These are phyloP conservation scores for Malachius bipustulatus DNA, from an alignment of 2,888 invertebrate genomes.

Conservation along the genomic window DNA sequence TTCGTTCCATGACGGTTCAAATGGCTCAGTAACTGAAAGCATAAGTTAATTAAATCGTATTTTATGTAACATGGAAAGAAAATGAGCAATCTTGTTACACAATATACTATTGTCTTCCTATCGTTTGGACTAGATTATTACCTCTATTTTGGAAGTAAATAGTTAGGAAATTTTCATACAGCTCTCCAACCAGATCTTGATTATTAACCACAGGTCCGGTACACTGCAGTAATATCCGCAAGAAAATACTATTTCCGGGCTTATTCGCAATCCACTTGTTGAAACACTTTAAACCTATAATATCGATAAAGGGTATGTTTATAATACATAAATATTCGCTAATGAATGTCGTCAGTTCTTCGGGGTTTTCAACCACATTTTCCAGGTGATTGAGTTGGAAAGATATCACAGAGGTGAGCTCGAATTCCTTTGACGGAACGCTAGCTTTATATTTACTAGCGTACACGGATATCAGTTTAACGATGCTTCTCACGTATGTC, in stretches of 20 bases:
- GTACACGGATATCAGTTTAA: conserved; percentile 46
- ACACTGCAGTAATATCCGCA: conserved; percentile 39
- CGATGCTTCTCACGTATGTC: conserved; percentile 47
- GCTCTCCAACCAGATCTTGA: conserved; percentile 37
- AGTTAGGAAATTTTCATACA: conserved; percentile 42
- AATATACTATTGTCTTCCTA: too few relatives aligned
- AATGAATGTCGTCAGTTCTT: conserved; percentile 41
- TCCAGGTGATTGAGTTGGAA: conserved; percentile 44
- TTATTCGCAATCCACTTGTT: conserved; percentile 39
- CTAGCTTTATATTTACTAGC: conserved; percentile 42
- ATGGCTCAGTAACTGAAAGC: conserved; percentile 20
- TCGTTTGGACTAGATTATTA: too few relatives aligned
- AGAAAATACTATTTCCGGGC: conserved; percentile 37
- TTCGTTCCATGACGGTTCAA: conserved; percentile 39
- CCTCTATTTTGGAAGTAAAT: conserved; percentile 44
- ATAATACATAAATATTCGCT: conserved; percentile 39
- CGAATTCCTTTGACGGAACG: conserved; percentile 38
- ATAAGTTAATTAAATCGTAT: too few relatives aligned
- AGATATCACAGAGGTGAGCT: conserved; percentile 39
- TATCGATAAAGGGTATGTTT: conserved; percentile 31
- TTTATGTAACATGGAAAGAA: too few relatives aligned
- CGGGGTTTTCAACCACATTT: conserved; percentile 33
- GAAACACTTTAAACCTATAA: conserved; percentile 30
- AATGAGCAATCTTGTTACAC: too few relatives aligned
- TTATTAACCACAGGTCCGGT: conserved; percentile 38